Evolutionary conservation across 2,797 vertebrate genomes (phyloP), one percentile per base, ranked within the genome.

Genomic region (Oryzias dopingdopingensis): DNA sequence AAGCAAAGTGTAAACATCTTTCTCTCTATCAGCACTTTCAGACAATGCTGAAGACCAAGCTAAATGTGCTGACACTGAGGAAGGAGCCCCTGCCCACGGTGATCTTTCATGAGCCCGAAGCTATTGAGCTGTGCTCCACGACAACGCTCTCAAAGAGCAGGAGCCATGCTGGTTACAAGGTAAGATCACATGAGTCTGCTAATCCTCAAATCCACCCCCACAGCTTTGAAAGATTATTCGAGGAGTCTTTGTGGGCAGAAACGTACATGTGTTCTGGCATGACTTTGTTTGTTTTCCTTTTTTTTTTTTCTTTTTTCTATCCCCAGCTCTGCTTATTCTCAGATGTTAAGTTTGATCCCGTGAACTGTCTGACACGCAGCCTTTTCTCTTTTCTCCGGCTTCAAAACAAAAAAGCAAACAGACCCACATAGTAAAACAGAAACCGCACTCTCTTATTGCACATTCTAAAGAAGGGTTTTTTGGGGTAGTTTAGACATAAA

Each of bases 21-120:
- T 73, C 24, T 75, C 52, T 74, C 54, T 44, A 60, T 65, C 86
- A 99, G 97, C 96, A 99, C 92, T 98, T 99, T 90, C 97, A 99
- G 93, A 98, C 94, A 85, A 98, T 99, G 96, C 85, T 99, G 92
- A 99, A 99, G 90, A 96, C 95, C 40, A 99, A 98, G 88, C 65
- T 99, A 76, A 99, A 98, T 86, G 97, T 99, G 89, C 89, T 99
- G 83, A 98, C 96, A 47, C 92, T 99, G 85, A 94, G 93, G 77
- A 99, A 99, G 75, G 97, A 99, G 49, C 94, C 96, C 22, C 86
- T 98, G 70, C 96, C 97, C 1, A 94, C 96, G 0, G 97, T 99
- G 83, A 97, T 99, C 90, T 99, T 96, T 86, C 96, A 97, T 0
- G 96, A 98, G 75, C 97, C 97, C 0, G 97, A 99, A 88, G 96